These are phyloP conservation scores for Volucella zonaria DNA, from an alignment of 2,888 invertebrate species.

Conservation along the genomic window DNA sequence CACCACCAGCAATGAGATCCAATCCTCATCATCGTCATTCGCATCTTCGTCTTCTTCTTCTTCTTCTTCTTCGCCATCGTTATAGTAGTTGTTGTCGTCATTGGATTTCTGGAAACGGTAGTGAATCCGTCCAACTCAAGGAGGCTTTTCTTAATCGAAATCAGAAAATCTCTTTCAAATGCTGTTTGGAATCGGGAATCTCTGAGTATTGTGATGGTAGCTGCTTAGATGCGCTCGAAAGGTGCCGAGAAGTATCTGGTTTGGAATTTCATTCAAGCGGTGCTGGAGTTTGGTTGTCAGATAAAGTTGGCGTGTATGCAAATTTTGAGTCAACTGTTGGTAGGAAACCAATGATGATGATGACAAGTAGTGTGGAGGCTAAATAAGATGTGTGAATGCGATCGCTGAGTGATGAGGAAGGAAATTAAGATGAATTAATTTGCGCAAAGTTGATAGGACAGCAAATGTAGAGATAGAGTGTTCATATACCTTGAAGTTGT, in stretches of 20 bases:
- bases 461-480: neutral
- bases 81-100: slow-evolving; percentile 35
- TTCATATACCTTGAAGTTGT: too few relatives aligned
- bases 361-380: slow-evolving; percentile 56
- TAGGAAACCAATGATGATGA: slow-evolving; percentile 35
- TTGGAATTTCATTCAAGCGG: slow-evolving; percentile 61
- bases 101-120: slow-evolving; percentile 61
- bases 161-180: slow-evolving; percentile 63
- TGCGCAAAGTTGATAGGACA: neutral
- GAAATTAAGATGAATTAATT: slow-evolving; percentile 51
- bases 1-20: slow-evolving; percentile 49
- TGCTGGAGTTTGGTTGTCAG: slow-evolving; percentile 19
- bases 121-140: slow-evolving; percentile 34
- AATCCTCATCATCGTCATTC: slow-evolving; percentile 59
- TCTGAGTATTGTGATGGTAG: slow-evolving; percentile 12
- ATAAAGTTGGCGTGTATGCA: slow-evolving; percentile 60
- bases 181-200: slow-evolving; percentile 17
- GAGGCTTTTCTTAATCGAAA: slow-evolving; percentile 64
- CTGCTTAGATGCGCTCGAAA: slow-evolving; percentile 38
- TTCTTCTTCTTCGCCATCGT: slow-evolving; percentile 27
- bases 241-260: slow-evolving; percentile 69
- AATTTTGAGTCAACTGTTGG: slow-evolving; percentile 39
- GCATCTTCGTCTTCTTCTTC: neutral
- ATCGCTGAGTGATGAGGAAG: slow-evolving; percentile 58
- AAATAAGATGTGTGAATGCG: slow-evolving; percentile 58